A percentile compares a stretch with the other conserved stretches of the same genome.
Conservation (phyloP, 1,140 invertebrate genomes). For the Paracyclopina nana region DNA sequence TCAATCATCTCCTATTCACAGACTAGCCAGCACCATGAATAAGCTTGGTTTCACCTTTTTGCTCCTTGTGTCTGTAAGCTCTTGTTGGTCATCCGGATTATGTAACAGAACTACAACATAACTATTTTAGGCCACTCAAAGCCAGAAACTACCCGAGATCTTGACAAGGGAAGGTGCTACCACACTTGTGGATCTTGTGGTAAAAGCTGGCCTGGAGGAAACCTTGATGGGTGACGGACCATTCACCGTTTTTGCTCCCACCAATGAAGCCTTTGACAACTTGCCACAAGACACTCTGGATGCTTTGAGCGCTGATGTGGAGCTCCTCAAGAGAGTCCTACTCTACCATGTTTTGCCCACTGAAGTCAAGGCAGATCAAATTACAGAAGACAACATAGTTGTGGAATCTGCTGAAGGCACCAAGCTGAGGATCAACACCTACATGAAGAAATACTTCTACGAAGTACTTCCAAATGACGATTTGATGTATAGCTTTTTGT, state of each 20-base stretch:
- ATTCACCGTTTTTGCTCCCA: constrained; percentile 58
- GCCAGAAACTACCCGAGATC: too few species aligned
- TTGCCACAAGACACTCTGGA: constrained; percentile 37
- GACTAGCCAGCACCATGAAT: too few species aligned
- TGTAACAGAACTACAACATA: too few species aligned
- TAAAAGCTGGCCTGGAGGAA: constrained; percentile 5
- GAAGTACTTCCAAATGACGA: background rate
- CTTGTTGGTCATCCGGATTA: too few species aligned
- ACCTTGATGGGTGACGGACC: constrained; percentile 27
- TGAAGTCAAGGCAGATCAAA: background rate
- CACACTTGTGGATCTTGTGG: constrained; percentile 5
- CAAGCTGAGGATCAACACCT: constrained; percentile 5
- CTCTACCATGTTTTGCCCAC: constrained; percentile 46
- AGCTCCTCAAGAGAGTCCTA: constrained; percentile 31
- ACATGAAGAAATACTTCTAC: constrained; percentile 4
- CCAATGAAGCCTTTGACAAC: constrained; percentile 47
- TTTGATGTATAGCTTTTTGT: background rate
- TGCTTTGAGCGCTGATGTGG: constrained; percentile 28
- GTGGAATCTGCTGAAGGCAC: background rate
- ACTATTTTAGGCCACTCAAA: too few species aligned
- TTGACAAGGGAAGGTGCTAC: constrained; percentile 1
- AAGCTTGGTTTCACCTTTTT: too few species aligned
- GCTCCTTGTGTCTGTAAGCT: too few species aligned
- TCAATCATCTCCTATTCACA: too few species aligned
- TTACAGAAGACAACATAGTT: background rate